phyloP scores from a whole-genome alignment of 2,888 invertebrate genomes.

The Cephus runcator region DNA sequence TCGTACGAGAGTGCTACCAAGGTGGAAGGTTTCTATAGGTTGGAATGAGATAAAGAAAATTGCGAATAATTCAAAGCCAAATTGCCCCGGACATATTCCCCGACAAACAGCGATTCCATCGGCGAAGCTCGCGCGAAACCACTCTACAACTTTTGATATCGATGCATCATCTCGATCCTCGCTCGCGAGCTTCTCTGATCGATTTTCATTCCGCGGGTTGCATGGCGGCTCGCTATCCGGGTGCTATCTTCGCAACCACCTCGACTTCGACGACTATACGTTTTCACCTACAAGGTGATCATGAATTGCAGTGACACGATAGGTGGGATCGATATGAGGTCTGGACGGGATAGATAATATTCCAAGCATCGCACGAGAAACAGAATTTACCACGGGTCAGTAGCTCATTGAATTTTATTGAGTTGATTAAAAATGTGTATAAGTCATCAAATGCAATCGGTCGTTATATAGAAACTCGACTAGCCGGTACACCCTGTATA shows the following conservation, averaged over 20 bases:
- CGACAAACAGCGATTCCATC: conserved; percentile 49
- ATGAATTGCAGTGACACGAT: conserved; percentile 28
- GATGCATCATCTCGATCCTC: conserved; percentile 64
- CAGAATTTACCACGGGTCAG: background rate
- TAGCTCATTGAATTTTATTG: background rate
- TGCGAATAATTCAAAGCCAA: conserved; percentile 61
- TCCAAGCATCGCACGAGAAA: background rate
- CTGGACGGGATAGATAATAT: conserved; percentile 1
- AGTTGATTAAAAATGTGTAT: background rate
- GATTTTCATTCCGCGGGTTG: conserved; percentile 63
- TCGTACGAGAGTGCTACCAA: background rate
- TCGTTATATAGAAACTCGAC: background rate
- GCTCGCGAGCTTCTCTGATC: conserved; percentile 56
- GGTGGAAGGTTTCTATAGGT: background rate
- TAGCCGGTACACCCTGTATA: conserved; percentile 43
- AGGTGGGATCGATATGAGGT: background rate
- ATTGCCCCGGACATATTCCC: conserved; percentile 56
- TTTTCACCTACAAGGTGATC: conserved; percentile 46
- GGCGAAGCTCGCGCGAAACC: conserved; percentile 52
- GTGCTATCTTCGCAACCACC: conserved; percentile 54
- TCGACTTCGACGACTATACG: conserved; percentile 37
- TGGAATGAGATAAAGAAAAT: conserved; percentile 55
- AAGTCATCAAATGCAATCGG: background rate
- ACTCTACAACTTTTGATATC: conserved; percentile 63
- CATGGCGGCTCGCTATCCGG: conserved; percentile 55